These are phyloP conservation scores for Periparus ater DNA, from an alignment of 2,797 vertebrate species.

Conservation along the genomic window DNA sequence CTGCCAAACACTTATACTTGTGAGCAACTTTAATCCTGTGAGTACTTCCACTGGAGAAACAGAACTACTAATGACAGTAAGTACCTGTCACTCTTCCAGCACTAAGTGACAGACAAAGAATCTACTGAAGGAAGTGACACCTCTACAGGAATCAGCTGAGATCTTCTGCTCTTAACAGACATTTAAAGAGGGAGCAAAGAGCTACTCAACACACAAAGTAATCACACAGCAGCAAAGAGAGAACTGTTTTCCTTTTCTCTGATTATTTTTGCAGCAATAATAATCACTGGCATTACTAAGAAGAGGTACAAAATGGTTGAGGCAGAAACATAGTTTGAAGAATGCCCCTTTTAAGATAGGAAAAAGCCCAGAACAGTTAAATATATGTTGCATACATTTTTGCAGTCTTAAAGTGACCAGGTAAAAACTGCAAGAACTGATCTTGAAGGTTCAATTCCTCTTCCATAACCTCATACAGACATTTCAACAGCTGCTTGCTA, in stretches of 20 bases:
- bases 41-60: neutral
- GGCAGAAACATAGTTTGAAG: neutral
- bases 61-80: neutral
- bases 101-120: neutral
- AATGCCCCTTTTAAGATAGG: neutral
- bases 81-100: constrained; percentile 10
- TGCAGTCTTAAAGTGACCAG: neutral
- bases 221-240: neutral
- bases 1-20: neutral
- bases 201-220: neutral
- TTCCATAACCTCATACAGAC: neutral
- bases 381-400: neutral
- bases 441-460: neutral
- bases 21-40: constrained; percentile 1
- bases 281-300: neutral
- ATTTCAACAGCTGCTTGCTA: neutral
- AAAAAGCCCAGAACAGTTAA: neutral
- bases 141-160: neutral
- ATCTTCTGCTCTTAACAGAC: neutral
- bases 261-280: neutral
- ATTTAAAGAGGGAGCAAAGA: neutral
- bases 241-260: neutral
- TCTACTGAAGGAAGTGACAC: neutral
- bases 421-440: neutral
- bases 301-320: neutral